phyloP scores from a whole-genome alignment of 2,888 invertebrate species.

The Ptilodon capucinus region DNA sequence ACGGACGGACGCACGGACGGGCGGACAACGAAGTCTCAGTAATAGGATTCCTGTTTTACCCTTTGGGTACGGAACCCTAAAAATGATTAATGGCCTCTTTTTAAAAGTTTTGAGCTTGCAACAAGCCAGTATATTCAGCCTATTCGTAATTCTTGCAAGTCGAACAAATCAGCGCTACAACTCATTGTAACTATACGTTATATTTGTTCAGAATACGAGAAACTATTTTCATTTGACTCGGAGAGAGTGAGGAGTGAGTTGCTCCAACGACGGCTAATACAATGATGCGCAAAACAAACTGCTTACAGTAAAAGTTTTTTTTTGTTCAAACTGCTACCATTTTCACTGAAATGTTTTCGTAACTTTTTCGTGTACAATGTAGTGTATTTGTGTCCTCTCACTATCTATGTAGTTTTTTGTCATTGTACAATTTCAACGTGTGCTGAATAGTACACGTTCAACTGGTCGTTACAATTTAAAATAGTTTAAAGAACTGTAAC shows the following conservation, averaged over 20 bases:
- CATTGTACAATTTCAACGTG: neutral
- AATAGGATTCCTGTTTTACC: no score
- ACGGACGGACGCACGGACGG: no score
- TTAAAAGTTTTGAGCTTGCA: no score
- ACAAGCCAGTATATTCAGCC: neutral
- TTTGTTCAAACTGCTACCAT: neutral
- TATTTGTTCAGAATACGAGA: neutral
- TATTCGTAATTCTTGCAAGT: neutral
- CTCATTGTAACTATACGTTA: neutral
- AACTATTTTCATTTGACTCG: neutral
- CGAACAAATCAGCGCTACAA: neutral
- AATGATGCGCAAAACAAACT: neutral
- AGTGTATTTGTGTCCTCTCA: neutral
- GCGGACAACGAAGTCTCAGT: no score
- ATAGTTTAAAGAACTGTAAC: no score
- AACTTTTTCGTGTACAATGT: neutral
- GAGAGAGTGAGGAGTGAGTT: neutral
- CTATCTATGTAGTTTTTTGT: neutral
- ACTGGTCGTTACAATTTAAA: no score
- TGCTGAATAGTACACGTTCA: no score
- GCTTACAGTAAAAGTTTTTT: neutral
- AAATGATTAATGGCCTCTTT: no score
- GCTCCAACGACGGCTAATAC: neutral
- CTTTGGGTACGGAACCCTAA: no score
- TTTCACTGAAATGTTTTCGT: neutral